Percentiles rank a stretch among this genome's conserved stretches.
Evolutionary conservation across 2,888 invertebrate species (phyloP).

Genomic region (Teleiodes luculella): DNA sequence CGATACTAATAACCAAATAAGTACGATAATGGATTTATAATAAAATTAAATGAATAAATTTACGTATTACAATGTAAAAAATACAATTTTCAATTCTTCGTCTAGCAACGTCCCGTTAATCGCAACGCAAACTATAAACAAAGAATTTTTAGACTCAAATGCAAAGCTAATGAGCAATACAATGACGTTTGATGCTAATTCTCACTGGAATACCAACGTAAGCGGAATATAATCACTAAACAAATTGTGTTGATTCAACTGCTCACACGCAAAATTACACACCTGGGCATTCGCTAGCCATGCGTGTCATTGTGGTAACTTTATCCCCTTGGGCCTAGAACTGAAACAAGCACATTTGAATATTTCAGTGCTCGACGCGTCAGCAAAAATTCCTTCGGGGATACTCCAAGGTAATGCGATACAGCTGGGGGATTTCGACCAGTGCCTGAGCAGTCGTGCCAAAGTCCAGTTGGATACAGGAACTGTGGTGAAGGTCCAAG

Average conservation of each 20-base stretch:
- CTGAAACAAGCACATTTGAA: conserved; percentile 23
- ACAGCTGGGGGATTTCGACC: conserved; percentile 85
- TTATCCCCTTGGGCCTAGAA: conserved; percentile 34
- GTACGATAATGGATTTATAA: no score
- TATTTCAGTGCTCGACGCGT: conserved; percentile 83
- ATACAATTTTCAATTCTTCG: no score
- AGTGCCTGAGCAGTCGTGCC: conserved; percentile 81
- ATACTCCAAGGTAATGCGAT: conserved; percentile 84
- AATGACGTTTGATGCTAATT: neutral
- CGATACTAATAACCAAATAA: no score
- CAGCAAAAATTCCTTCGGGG: conserved; percentile 84
- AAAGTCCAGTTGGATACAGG: conserved; percentile 79
- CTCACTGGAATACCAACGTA: neutral
- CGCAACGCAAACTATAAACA: neutral
- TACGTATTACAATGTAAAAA: no score
- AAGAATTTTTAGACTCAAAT: neutral
- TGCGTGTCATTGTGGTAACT: conserved; percentile 22
- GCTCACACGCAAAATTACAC: neutral
- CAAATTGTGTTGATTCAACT: neutral
- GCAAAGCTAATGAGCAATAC: neutral
- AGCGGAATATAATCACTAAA: conserved; percentile 2
- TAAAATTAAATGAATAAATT: no score
- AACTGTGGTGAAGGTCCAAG: conserved; percentile 77
- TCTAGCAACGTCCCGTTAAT: no score
- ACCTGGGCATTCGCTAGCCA: conserved; percentile 5